A percentile compares a stretch with the other conserved stretches of the same genome.
phyloP scores from a whole-genome alignment of 2,113 vertebrate species.

The Riparia riparia region DNA sequence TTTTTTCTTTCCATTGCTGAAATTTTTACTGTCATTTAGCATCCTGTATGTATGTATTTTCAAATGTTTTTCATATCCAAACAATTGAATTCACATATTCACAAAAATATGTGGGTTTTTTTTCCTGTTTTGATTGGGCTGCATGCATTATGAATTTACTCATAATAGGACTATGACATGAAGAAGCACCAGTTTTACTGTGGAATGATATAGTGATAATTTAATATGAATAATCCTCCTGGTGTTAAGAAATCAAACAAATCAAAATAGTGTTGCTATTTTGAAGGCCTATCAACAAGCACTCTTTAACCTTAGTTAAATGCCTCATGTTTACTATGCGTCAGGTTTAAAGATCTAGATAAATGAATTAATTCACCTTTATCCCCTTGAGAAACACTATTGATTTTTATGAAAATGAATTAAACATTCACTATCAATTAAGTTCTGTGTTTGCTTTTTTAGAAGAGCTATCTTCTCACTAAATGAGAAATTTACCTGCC shows the following conservation, averaged over 20 bases:
- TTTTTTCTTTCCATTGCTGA: not conserved
- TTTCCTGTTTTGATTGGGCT: not conserved
- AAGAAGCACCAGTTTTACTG: not conserved
- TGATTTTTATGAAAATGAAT: constrained; percentile 74
- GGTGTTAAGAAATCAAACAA: constrained; percentile 42
- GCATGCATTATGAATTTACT: not conserved
- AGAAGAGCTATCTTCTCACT: not conserved
- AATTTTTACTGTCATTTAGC: not conserved
- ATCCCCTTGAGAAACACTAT: constrained; percentile 63
- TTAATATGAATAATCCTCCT: constrained; percentile 14
- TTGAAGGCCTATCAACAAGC: constrained; percentile 37
- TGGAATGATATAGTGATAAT: not conserved
- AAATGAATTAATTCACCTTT: constrained; percentile 68
- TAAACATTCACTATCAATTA: constrained; percentile 69
- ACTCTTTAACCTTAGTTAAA: constrained; percentile 64
- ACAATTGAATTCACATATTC: not conserved
- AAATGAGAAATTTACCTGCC: constrained; percentile 59
- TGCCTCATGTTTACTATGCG: not conserved
- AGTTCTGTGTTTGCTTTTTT: constrained; percentile 23
- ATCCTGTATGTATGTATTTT: not conserved
- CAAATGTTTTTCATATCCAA: not conserved
- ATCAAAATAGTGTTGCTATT: constrained; percentile 19
- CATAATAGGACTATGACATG: not conserved
- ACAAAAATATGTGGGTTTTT: not conserved
- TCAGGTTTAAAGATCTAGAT: constrained; percentile 63